Conservation (phyloP, 2,113 vertebrate genomes). For the Epinephelus cyanopodus region DNA sequence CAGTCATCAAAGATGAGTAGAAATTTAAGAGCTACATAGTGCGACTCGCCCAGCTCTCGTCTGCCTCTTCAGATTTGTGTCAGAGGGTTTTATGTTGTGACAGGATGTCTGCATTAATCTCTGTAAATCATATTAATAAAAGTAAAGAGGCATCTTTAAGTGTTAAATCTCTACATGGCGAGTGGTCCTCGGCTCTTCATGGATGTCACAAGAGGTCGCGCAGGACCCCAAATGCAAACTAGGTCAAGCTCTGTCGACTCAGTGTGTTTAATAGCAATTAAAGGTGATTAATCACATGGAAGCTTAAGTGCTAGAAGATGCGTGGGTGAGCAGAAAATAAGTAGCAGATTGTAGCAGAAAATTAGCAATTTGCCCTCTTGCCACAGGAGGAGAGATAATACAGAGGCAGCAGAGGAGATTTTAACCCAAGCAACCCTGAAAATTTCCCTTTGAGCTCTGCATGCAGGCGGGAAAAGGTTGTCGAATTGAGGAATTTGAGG, state of each 20-base stretch:
- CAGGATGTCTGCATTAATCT: constrained; percentile 46
- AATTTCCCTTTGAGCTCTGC: neutral
- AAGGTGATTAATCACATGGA: constrained; percentile 53
- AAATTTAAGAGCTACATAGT: neutral
- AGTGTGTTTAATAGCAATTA: constrained; percentile 54
- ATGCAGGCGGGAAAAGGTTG: neutral
- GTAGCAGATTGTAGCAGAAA: constrained; percentile 43
- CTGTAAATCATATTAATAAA: constrained; percentile 50
- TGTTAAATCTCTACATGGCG: constrained; percentile 19
- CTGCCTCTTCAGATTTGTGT: constrained; percentile 50
- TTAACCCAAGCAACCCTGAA: constrained; percentile 9
- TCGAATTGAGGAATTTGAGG: constrained; percentile 6
- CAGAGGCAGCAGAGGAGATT: constrained; percentile 10
- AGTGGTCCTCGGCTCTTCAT: constrained; percentile 7
- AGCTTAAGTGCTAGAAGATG: constrained; percentile 21
- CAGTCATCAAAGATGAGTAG: constrained; percentile 23
- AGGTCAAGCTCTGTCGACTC: constrained; percentile 50
- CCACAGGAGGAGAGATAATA: constrained; percentile 23
- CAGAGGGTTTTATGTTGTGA: constrained; percentile 26
- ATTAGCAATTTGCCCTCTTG: constrained; percentile 32
- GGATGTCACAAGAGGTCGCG: constrained; percentile 21
- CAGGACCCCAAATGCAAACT: constrained; percentile 30
- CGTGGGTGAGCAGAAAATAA: constrained; percentile 15
- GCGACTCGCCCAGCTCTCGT: neutral
- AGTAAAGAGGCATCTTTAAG: constrained; percentile 8